Evolutionary conservation across 2,888 invertebrate species (phyloP).

Genomic region (Agrilus biguttatus): DNA sequence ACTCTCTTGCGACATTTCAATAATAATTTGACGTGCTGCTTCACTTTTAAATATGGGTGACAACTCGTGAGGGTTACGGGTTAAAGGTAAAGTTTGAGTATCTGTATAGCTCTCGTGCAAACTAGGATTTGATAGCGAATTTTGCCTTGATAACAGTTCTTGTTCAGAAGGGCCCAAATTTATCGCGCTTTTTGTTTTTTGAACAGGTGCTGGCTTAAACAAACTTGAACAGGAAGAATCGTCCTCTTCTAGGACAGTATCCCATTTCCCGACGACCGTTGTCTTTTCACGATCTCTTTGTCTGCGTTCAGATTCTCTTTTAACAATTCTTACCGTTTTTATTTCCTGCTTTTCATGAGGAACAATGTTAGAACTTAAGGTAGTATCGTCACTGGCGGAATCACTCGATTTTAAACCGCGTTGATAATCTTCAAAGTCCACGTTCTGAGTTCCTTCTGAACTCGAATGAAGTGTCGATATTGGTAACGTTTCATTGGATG

Average conservation of each 20-base stretch:
- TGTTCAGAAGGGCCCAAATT: conserved; percentile 12
- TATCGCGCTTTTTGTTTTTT: conserved; percentile 17
- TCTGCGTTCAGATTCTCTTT: conserved; percentile 76
- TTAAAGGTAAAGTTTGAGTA: conserved; percentile 5
- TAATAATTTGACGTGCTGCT: conserved; percentile 73
- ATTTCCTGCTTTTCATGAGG: conserved; percentile 74
- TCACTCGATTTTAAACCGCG: conserved; percentile 41
- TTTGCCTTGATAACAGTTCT: conserved; percentile 16
- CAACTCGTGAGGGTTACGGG: conserved; percentile 38
- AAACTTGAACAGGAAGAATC: conserved; percentile 22
- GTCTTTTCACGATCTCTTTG: conserved; percentile 66
- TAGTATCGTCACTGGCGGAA: conserved; percentile 22
- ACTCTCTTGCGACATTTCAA: conserved; percentile 48
- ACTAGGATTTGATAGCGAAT: conserved; percentile 20
- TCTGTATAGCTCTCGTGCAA: conserved; percentile 17
- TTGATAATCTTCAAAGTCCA: conserved; percentile 32
- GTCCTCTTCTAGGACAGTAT: conserved; percentile 29
- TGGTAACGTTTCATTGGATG: conserved; percentile 23
- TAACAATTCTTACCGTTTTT: conserved; percentile 86
- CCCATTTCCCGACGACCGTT: conserved; percentile 24
- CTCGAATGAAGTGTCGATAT: conserved; percentile 57
- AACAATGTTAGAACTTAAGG: conserved; percentile 15
- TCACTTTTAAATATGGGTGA: conserved; percentile 78
- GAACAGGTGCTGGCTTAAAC: conserved; percentile 19
- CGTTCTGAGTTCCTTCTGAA: conserved; percentile 31